A percentile compares a stretch with the other conserved stretches of the same genome.
Evolutionary conservation across 37 sponge, comb jelly and placozoan genomes (phyloP).

Genomic region (Oopsacas minuta): DNA sequence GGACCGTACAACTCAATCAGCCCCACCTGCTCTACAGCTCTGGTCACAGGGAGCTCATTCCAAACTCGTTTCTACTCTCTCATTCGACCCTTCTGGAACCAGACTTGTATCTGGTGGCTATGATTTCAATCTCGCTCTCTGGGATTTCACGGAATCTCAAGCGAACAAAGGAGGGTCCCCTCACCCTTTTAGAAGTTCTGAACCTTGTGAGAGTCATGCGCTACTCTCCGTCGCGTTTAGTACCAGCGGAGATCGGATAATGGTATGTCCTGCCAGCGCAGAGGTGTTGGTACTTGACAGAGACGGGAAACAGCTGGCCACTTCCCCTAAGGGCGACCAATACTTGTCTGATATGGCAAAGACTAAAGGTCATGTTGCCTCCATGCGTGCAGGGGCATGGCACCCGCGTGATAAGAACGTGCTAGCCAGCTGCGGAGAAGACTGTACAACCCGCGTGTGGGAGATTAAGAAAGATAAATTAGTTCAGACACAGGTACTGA

Average conservation of each 20-base stretch:
- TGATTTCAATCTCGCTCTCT: conserved; percentile 33
- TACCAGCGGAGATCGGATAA: conserved; percentile 60
- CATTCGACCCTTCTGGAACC: conserved; percentile 81
- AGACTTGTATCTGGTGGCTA: conserved; percentile 79
- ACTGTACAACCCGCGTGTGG: conserved; percentile 66
- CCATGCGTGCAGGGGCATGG: conserved; percentile 71
- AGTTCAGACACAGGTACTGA: conserved; percentile 71
- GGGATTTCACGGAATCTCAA: conserved; percentile 20
- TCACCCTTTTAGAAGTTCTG: not conserved
- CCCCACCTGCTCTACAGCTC: not conserved
- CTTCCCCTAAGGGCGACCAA: conserved; percentile 82
- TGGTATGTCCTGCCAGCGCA: conserved; percentile 68
- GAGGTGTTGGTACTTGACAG: conserved; percentile 71
- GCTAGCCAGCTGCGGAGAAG: conserved; percentile 76
- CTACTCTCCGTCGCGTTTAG: conserved; percentile 67
- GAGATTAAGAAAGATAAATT: conserved; percentile 63
- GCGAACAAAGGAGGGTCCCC: not conserved
- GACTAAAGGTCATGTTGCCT: conserved; percentile 82
- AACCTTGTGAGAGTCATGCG: conserved; percentile 44
- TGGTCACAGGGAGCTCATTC: not conserved
- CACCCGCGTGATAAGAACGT: conserved; percentile 61
- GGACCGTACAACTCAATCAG: not conserved
- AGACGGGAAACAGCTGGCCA: conserved; percentile 57
- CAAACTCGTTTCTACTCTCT: conserved; percentile 61
- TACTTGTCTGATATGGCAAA: conserved; percentile 79